Evolutionary conservation across 2,888 invertebrate species (phyloP).

Genomic region (Agrochola lychnidis): DNA sequence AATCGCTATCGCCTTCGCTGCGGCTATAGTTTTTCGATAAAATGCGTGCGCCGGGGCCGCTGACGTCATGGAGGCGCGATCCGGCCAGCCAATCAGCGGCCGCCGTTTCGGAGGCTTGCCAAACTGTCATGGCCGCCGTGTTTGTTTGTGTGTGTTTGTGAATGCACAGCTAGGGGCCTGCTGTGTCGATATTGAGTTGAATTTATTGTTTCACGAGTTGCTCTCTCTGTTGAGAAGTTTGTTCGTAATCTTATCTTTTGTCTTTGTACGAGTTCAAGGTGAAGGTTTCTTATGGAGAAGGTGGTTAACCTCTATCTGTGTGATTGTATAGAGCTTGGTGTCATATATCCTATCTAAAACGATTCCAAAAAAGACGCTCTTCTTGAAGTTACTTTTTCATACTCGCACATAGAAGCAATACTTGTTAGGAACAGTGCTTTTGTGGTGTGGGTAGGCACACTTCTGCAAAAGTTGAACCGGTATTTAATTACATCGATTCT

Average conservation of each 20-base stretch:
- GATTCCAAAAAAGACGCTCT: neutral
- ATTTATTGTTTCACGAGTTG: slow-evolving; percentile 41
- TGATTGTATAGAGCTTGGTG: neutral
- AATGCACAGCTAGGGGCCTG: slow-evolving; percentile 55
- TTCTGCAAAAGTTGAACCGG: neutral
- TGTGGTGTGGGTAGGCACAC: neutral
- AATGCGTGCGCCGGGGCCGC: slow-evolving; percentile 76
- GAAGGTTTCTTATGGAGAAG: slow-evolving; percentile 28
- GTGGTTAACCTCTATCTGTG: slow-evolving; percentile 5
- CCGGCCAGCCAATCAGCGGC: slow-evolving; percentile 77
- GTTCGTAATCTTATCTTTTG: slow-evolving; percentile 29
- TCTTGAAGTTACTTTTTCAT: neutral
- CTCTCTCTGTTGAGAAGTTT: slow-evolving; percentile 19
- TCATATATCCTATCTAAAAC: neutral
- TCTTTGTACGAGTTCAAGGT: slow-evolving; percentile 33
- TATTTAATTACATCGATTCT: neutral
- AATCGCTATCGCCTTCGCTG: slow-evolving; percentile 73
- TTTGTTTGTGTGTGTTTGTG: slow-evolving; percentile 65
- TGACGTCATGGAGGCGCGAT: slow-evolving; percentile 86
- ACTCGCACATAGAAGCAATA: neutral
- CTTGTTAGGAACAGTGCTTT: neutral
- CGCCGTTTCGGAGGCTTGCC: slow-evolving; percentile 81
- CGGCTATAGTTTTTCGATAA: slow-evolving; percentile 72
- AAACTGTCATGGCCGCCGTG: slow-evolving; percentile 79
- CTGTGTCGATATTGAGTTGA: slow-evolving; percentile 47